Evolutionary conservation across 1,140 invertebrate genomes (phyloP).

Genomic region (Lucilia cuprina): DNA sequence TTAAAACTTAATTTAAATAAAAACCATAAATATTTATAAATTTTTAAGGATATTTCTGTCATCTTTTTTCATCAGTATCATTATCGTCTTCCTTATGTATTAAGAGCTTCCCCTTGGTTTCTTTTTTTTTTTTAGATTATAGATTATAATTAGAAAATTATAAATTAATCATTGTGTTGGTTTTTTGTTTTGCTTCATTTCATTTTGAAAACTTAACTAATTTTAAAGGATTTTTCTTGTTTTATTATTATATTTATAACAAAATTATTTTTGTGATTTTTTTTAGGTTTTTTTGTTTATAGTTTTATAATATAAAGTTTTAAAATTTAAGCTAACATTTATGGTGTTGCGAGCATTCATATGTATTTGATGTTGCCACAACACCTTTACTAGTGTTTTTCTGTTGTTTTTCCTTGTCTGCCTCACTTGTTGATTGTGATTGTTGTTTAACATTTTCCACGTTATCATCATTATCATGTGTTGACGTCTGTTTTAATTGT

Average conservation of each 20-base stretch:
- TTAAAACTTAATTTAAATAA: conserved; percentile 16
- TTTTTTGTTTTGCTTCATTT: conserved; percentile 30
- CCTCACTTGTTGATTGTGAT: neutral
- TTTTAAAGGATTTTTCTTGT: neutral
- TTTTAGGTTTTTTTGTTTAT: neutral
- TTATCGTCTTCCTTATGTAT: neutral
- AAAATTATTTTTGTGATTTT: conserved; percentile 16
- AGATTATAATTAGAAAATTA: neutral
- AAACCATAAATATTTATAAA: neutral
- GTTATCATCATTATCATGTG: neutral
- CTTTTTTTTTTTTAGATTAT: neutral
- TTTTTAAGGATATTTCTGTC: neutral
- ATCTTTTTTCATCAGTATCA: neutral
- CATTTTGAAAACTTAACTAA: conserved; percentile 31
- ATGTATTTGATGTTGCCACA: neutral
- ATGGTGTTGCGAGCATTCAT: conserved; percentile 12
- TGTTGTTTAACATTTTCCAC: neutral
- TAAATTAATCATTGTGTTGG: neutral
- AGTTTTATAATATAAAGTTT: neutral
- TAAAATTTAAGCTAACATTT: conserved; percentile 34
- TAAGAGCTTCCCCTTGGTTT: neutral
- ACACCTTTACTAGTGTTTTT: conserved; percentile 23
- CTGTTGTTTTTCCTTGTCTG: conserved; percentile 24
- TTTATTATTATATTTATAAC: conserved; percentile 15
- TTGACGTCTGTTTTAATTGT: neutral